Evolutionary conservation across 92 coral and sea anemone genomes (phyloP).

Genomic region (Porites rus): DNA sequence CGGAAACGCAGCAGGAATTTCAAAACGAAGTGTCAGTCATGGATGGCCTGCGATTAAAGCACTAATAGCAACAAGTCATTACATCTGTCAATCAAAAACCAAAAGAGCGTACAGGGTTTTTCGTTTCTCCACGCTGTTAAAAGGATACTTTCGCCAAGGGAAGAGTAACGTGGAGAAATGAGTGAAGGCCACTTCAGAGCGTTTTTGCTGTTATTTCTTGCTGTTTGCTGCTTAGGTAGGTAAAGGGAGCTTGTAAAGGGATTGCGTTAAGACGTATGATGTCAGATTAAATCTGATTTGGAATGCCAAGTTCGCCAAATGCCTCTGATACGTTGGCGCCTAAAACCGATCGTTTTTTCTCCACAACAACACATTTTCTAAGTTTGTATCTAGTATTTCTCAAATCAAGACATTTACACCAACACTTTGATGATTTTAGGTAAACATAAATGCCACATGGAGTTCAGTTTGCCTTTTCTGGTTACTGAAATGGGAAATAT

Average conservation of each 20-base stretch:
- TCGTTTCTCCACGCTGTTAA: constrained; percentile 21
- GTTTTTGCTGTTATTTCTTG: constrained; percentile 29
- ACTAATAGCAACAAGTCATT: constrained; percentile 74
- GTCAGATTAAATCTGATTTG: constrained; percentile 56
- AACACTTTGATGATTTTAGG: background rate
- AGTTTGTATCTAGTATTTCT: constrained; percentile 17
- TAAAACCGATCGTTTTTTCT: constrained; percentile 13
- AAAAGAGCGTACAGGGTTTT: constrained; percentile 72
- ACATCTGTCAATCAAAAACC: constrained; percentile 70
- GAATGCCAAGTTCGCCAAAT: constrained; percentile 38
- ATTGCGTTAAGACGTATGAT: constrained; percentile 33
- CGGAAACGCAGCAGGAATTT: no score
- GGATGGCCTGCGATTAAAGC: no score
- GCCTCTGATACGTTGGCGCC: constrained; percentile 35
- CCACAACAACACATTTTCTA: constrained; percentile 6
- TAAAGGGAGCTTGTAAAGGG: constrained; percentile 41
- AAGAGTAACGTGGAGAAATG: constrained; percentile 40
- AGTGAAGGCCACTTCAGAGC: constrained; percentile 22
- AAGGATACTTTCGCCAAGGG: constrained; percentile 17
- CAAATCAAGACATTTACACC: constrained; percentile 7
- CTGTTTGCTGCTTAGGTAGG: constrained; percentile 40
- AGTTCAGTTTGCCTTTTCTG: constrained; percentile 19
- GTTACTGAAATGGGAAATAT: constrained; percentile 10
- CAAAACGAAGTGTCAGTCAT: no score
- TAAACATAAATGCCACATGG: background rate